Percentiles rank a stretch among this genome's conserved stretches.
Evolutionary conservation across 2,888 invertebrate genomes (phyloP).

Genomic region (Patella pellucida): DNA sequence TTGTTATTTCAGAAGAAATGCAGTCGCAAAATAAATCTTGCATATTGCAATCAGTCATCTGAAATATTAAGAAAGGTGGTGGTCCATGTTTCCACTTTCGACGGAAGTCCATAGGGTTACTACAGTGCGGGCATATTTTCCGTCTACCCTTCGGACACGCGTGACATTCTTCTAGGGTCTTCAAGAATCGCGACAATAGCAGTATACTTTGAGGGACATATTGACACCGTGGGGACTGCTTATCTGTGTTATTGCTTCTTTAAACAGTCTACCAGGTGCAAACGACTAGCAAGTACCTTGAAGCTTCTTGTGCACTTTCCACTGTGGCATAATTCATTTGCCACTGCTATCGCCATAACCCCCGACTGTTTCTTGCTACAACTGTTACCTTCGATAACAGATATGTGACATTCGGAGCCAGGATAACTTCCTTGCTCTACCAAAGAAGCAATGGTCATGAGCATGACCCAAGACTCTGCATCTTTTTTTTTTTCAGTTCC

Average conservation of each 20-base stretch:
- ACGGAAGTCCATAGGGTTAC: neutral
- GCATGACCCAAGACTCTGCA: neutral
- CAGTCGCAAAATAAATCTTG: neutral
- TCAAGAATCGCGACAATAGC: neutral
- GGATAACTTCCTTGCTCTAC: neutral
- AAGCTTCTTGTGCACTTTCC: no score
- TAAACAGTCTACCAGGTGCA: no score
- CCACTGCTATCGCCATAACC: neutral
- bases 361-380: neutral
- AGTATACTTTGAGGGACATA: neutral
- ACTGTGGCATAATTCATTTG: neutral
- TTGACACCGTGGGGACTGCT: conserved; percentile 1
- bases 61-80: neutral
- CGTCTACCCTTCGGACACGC: no score
- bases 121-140: neutral
- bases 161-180: neutral
- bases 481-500: neutral
- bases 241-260: no score
- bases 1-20: neutral
- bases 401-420: neutral
- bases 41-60: neutral
- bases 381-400: neutral
- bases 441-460: neutral
- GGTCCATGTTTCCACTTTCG: neutral
- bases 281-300: neutral